Evolutionary conservation across 2,888 invertebrate genomes (phyloP).

Genomic region (Agrypnus murinus): DNA sequence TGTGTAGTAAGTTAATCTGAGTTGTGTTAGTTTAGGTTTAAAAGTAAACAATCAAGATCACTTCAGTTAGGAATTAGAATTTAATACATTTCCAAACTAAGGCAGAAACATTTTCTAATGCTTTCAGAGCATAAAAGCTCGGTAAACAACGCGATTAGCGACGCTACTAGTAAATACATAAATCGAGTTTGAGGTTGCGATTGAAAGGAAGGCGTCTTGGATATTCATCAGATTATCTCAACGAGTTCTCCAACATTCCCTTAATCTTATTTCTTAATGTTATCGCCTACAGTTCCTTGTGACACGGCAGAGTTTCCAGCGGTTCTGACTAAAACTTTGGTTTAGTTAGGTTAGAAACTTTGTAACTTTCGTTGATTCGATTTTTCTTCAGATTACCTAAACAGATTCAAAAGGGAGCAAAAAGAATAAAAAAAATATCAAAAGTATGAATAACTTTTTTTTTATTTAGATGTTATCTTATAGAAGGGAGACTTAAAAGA

Average conservation of each 20-base stretch:
- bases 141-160: constrained; percentile 21
- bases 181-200: constrained; percentile 23
- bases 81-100: neutral
- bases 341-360: constrained; percentile 9
- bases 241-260: constrained; percentile 15
- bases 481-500: neutral
- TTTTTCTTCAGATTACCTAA: neutral
- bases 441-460: neutral
- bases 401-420: neutral
- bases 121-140: constrained; percentile 7
- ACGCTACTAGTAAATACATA: constrained; percentile 17
- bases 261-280: constrained; percentile 27
- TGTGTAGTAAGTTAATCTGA: constrained; percentile 10
- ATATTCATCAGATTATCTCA: constrained; percentile 27
- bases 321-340: neutral
- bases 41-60: constrained; percentile 16
- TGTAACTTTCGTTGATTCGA: constrained; percentile 15
- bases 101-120: constrained; percentile 7
- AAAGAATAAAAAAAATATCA: neutral
- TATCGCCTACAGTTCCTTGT: constrained; percentile 9
- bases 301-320: constrained; percentile 1
- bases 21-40: constrained; percentile 26
- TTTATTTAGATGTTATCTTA: neutral
- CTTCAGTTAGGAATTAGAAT: constrained; percentile 6
- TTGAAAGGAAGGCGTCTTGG: constrained; percentile 28